Base-by-base conservation (phyloP, 1,140 invertebrate species). In the Lerema accius region DNA sequence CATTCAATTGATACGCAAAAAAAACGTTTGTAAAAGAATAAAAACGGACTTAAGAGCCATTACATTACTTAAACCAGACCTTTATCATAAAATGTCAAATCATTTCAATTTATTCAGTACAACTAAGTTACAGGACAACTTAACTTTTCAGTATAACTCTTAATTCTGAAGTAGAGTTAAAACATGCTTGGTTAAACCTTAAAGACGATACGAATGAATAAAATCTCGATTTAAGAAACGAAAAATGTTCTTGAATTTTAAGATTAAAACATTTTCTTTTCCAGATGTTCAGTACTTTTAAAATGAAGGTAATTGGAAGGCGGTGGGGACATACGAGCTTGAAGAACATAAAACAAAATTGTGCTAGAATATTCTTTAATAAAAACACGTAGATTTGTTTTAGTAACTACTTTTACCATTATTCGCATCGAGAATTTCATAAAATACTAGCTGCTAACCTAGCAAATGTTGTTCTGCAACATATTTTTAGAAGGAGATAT, bases 271-370 rank as follows among this genome's bases (percentile, higher is more conserved):
- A 32, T 32, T 32, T 32, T 10, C 9, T 32, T 32, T 9, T 4
- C 7, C 28, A 32, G 28, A 32, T 32, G 9, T 32, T 32, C 28
- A 32, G 28, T 32, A 4, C 28, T 32, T 32, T 32, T 32, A 32
- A 32, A 32, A 32, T 1, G 28, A 10, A 32, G 9, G 28, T 32
- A 32, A 32, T 32, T 32, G 28, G 28, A 4, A 32, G 28, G 28
- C 28, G 28, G 4, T 7, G 4, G 28, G 28, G 28, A 32, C 28
- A 32, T 7, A 32, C 28, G 32, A 35, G 11, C 14, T 14, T 50
- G 26, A 50, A 50, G 48, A 19, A 49, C 11, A 26, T 7, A 19
- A 49, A 26, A 26, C 23, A 26, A 11, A 49, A 17, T 11, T 19
- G 16, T 6, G 13, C 46, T 11, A 14, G 10, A 49, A n/a, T n/a